Evolutionary conservation across 2,797 vertebrate genomes (phyloP), one percentile per base, ranked within the genome.

Genomic region (Sibirionetta formosa): DNA sequence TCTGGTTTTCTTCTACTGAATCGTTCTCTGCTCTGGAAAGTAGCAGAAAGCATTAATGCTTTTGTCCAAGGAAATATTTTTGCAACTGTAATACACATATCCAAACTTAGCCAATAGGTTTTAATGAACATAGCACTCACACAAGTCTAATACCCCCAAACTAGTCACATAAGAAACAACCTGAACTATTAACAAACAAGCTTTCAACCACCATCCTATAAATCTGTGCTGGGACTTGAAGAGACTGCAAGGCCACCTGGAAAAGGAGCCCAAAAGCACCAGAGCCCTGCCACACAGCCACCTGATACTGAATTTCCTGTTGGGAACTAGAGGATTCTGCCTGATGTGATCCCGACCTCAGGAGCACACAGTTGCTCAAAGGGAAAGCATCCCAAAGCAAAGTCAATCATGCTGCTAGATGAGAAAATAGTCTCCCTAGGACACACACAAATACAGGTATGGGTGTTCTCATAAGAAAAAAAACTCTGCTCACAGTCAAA

Each of bases 321-420:
- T 4, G 27, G 26, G 7, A 29, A 51, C 18, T 33, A 56, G 64
- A 35, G 16, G 42, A 44, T 1, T 31, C 8, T 26, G 18, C 1
- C 8, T 40, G 20, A 15, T 10, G 26, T 1, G 0, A 42, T 48
- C 40, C 53, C 29, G 7, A 50, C 5, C 33, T 42, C 4, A 5
- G 29, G 23, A 75, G 48, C 23, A 66, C 38, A 42, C 27, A 35
- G 51, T 20, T 65, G 8, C n/a, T 35, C 23, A 11, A 57, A 53
- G 3, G 57, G 48, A 76, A 5, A 72, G 16, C 53, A 40, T 40
- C 36, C 35, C 27, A 11, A 44, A 3, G 14, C 14, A 53, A 16
- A 57, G 50, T 17, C 36, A 46, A 2, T 1, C 46, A 20, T 23
- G 12, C 9, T 38, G 35, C 26, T 36, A 31, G 36, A 33, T 7